Percentiles rank a stretch among this genome's conserved stretches.
phyloP scores from a whole-genome alignment of 2,113 vertebrate genomes.

The Diadophis punctatus region DNA sequence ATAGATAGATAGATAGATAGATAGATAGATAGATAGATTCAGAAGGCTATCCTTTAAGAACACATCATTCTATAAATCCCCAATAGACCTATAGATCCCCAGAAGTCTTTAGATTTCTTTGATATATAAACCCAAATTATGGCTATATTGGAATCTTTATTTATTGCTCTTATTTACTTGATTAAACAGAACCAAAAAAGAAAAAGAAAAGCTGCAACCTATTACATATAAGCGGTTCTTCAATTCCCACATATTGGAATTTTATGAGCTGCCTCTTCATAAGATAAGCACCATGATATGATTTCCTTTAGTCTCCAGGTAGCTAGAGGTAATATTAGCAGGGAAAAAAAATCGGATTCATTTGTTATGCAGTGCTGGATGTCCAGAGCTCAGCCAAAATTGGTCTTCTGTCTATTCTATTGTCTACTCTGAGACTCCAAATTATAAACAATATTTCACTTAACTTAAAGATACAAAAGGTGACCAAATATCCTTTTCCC shows the following conservation, averaged over 20 bases:
- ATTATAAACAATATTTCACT: conserved; percentile 23
- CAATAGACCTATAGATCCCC: conserved; percentile 13
- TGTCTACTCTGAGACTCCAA: neutral
- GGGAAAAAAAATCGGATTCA: neutral
- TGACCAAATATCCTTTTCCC: conserved; percentile 10
- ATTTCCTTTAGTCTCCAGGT: conserved; percentile 35
- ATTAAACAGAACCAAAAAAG: neutral
- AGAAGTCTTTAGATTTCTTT: conserved; percentile 56
- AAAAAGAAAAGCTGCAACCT: neutral
- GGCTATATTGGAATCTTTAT: conserved; percentile 48
- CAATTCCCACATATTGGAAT: conserved; percentile 4
- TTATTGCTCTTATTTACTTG: neutral
- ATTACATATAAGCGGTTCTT: neutral
- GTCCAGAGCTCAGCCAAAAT: conserved; percentile 17
- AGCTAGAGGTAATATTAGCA: conserved; percentile 45
- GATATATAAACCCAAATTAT: conserved; percentile 38
- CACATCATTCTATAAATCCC: conserved; percentile 63
- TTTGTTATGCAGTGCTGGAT: conserved; percentile 16
- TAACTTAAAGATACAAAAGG: conserved; percentile 2
- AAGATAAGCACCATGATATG: conserved; percentile 25
- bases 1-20: neutral
- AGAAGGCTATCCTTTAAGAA: conserved; percentile 62
- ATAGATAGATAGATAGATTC: conserved; percentile 20
- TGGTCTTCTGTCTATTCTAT: conserved; percentile 22
- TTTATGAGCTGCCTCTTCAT: conserved; percentile 17